Evolutionary conservation across 2,888 invertebrate species (phyloP), one percentile per base, ranked within the genome.

Genomic region (Cyclophora albipunctata): DNA sequence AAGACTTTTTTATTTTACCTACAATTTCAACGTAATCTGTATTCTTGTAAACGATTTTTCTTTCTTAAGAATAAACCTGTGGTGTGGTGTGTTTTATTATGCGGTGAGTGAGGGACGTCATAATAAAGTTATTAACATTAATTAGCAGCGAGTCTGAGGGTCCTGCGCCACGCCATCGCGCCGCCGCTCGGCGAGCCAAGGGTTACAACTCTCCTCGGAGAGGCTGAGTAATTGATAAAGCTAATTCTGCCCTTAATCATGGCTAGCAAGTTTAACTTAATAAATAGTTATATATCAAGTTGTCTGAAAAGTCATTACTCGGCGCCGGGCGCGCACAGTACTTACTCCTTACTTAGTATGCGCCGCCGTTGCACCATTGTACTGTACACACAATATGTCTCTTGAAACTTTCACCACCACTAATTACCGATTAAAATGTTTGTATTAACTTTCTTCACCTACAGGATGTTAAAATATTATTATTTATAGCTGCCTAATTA

Each of bases 121-220:
- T 80, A 79, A 82, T 78, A 72, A 74, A 78, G 75, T 82, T 82
- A 81, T 77, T 71, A 79, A 77, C 73, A 80, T 81, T 80, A 78
- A 79, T 73, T 69, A 76, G 69, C 67, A 71, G 60, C 70, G 62
- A 70, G 73, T 62, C 58, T 65, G 67, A 62, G 66, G 64, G 54
- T 66, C 64, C 62, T 59, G 66, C 60, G 63, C 63, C 59, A 52
- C 48, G 46, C 20, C 20, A 20, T 55, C 58, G 43, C 6, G 3
- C 33, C 51, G 59, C 50, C 52, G 59, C 44, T 42, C 50, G 45
- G 45, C 20, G 20, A 55, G 57, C 58, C 54, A 59, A 68, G 69
- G 71, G 60, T 64, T 56, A 64, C 49, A 57, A 60, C 57, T 63
- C 69, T 71, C 69, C 65, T 66, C 64, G 63, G 67, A 71, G 74